Base-by-base conservation (phyloP, 2,888 invertebrate species). In the Drosophila ezoana region DNA sequence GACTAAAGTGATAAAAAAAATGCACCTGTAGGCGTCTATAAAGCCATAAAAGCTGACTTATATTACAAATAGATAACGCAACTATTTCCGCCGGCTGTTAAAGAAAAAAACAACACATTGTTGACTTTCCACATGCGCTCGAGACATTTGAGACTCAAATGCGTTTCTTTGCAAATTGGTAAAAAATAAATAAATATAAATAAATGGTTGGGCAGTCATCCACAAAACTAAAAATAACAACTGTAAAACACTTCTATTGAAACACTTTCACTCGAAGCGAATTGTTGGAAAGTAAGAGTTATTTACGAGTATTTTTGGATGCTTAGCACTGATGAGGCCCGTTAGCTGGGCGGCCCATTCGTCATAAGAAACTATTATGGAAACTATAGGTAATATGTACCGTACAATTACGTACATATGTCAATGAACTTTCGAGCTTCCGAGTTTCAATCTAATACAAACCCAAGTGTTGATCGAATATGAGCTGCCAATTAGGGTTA, bases 231-330 rank as follows among this genome's bases (percentile, higher is more conserved):
- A 66, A 63, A 52, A 51, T 52, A 61, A 41, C 61, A 76, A 67
- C 60, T 65, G 65, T 69, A 61, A 68, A 67, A 83, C 33, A 49
- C 76, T 76, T 76, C 77, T 76, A 70, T 74, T 63, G 65, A 74
- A 76, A 51, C 33, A 76, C 83, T 83, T 83, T 83, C 87, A 69
- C 87, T 72, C 51, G 61, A 28, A 47, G 58, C 56, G 44, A 63
- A 75, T 61, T 64, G 57, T 86, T 79, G 81, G 84, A 83, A 83
- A 81, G 87, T 79, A 81, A 81, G 43, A 48, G 45, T 66, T 52
- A 70, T 57, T 72, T 77, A 84, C 66, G 63, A 51, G 71, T 77
- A 61, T 65, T 52, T 85, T 69, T 63, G 47, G 61, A 61, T 78
- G 63, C 61, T 66, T 60, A 68, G 61, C 61, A 78, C 61, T 47